These are phyloP conservation scores for Drosophila subsilvestris DNA, from an alignment of 2,888 invertebrate genomes.

Conservation along the genomic window DNA sequence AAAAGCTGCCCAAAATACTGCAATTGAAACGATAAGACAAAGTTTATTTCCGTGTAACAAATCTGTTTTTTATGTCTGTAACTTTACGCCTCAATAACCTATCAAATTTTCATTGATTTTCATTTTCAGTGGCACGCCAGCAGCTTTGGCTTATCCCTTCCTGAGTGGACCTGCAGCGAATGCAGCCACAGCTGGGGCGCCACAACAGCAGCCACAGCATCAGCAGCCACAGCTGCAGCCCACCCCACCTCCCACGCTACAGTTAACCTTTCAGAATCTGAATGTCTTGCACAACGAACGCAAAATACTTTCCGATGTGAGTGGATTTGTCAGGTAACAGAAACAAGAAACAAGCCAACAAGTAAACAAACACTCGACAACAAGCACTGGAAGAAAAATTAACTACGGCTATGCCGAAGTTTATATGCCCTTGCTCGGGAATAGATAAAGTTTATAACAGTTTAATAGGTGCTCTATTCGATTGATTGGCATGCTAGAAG, in stretches of 20 bases:
- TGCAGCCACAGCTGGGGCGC: conserved; percentile 4
- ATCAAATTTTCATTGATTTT: neutral
- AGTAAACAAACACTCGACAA: conserved; percentile 12
- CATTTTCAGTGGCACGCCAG: conserved; percentile 21
- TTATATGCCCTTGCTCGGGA: neutral
- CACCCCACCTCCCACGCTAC: conserved; percentile 84
- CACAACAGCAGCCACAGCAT: conserved; percentile 41
- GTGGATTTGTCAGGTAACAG: conserved; percentile 87
- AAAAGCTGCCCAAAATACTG: neutral
- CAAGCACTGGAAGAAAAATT: conserved; percentile 2
- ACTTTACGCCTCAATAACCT: neutral
- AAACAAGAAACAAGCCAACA: conserved; percentile 36
- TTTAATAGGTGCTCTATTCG: too few relatives aligned
- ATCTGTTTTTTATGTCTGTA: neutral
- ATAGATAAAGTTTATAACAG: too few relatives aligned
- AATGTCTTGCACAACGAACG: conserved; percentile 86
- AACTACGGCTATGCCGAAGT: conserved; percentile 1
- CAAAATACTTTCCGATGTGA: conserved; percentile 88
- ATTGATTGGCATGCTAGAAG: too few relatives aligned
- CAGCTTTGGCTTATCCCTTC: conserved; percentile 34
- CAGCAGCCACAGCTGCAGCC: conserved; percentile 37
- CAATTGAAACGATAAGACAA: too few relatives aligned
- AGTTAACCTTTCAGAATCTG: conserved; percentile 88
- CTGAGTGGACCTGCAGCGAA: conserved; percentile 8
- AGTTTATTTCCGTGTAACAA: too few relatives aligned